Percentiles rank a stretch among this genome's conserved stretches.
Conservation (phyloP, 2,888 invertebrate genomes). For the Calameuta pallipes region DNA sequence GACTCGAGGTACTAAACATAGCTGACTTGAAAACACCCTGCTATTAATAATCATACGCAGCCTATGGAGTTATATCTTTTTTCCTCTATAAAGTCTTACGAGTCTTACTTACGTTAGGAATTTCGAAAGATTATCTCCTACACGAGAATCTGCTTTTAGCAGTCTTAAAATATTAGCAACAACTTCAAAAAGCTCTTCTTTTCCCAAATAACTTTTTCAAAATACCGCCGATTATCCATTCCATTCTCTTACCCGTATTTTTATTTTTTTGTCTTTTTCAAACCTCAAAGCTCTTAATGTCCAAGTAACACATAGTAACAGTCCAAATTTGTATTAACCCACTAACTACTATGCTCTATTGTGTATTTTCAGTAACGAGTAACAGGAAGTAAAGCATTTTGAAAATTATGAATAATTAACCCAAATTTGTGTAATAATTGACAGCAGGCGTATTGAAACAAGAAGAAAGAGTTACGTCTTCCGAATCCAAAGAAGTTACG, state of each 20-base stretch:
- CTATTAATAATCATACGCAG: slow-evolving; percentile 17
- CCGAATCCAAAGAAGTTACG: neutral
- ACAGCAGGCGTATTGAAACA: neutral
- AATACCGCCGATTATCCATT: neutral
- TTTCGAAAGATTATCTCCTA: neutral
- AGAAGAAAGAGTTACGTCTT: neutral
- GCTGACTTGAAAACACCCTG: slow-evolving; percentile 14
- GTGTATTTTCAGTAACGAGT: too few relatives aligned
- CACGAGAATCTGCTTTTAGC: neutral
- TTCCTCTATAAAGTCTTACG: neutral
- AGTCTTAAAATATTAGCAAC: neutral
- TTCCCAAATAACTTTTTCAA: neutral
- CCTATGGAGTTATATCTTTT: neutral
- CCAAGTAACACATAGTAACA: neutral
- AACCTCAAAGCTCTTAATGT: neutral
- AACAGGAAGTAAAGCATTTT: too few relatives aligned
- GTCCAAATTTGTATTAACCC: too few relatives aligned
- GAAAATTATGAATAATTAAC: neutral
- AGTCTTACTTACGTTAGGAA: neutral
- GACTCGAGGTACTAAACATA: slow-evolving; percentile 7
- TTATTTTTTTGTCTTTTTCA: neutral
- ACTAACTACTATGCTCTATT: too few relatives aligned
- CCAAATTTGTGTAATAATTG: neutral
- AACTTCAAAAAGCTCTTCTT: neutral
- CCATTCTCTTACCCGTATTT: neutral